These are phyloP conservation scores for Boleophthalmus pectinirostris DNA, from an alignment of 2,113 vertebrate genomes.

Conservation along the genomic window DNA sequence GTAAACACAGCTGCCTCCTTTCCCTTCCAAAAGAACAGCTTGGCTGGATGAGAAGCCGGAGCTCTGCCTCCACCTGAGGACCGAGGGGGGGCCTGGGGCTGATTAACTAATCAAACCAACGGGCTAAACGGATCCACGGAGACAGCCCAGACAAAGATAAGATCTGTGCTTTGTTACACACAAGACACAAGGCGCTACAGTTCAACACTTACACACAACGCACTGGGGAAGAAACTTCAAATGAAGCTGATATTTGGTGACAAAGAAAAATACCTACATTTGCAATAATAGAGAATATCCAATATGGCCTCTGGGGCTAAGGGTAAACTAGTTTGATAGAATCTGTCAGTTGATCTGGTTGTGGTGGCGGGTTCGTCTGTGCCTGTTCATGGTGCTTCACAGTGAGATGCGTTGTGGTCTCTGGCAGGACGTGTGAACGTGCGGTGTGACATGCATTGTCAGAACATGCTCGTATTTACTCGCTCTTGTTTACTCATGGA, in stretches of 20 bases:
- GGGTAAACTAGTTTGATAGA: not conserved
- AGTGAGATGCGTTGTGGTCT: slow-evolving; percentile 27
- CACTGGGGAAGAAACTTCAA: not conserved
- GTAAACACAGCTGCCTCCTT: slow-evolving; percentile 99
- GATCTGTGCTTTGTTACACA: slow-evolving; percentile 43
- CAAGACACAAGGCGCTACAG: slow-evolving; percentile 36
- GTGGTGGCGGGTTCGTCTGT: not conserved
- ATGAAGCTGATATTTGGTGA: not conserved
- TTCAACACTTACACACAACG: slow-evolving; percentile 29
- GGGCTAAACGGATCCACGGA: slow-evolving; percentile 76
- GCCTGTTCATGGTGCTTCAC: not conserved
- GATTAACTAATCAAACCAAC: slow-evolving; percentile 84
- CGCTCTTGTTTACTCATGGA: slow-evolving; percentile 52
- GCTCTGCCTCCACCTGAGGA: slow-evolving; percentile 97
- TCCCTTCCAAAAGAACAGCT: slow-evolving; percentile 99
- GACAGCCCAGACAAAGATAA: slow-evolving; percentile 68
- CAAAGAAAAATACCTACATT: not conserved
- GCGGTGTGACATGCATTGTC: slow-evolving; percentile 37
- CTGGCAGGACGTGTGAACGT: slow-evolving; percentile 44
- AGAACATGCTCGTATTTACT: slow-evolving; percentile 54
- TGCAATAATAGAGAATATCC: not conserved
- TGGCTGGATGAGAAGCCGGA: slow-evolving; percentile 94
- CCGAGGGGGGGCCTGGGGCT: slow-evolving; percentile 66
- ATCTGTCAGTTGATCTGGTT: not conserved
- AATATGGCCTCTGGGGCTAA: not conserved